Base-by-base conservation (phyloP, 2,888 invertebrate species). In the Rhagium mordax region DNA sequence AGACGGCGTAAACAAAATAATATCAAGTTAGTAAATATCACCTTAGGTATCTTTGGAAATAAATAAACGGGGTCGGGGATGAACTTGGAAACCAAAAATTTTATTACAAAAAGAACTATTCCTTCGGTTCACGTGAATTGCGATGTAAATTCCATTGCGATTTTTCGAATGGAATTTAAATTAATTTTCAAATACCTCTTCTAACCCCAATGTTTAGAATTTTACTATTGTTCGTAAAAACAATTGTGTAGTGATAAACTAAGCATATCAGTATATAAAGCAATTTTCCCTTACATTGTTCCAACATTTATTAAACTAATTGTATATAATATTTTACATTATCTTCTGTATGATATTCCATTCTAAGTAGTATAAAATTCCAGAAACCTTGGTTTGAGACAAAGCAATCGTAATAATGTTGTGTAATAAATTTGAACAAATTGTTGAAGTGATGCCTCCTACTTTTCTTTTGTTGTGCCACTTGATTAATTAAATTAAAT, bases 1-100 rank as follows among this genome's bases (percentile, higher is more conserved):
- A 33, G 60, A 18, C 27, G 47, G 20, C 60, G 60, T 61, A 61
- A 33, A 61, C 20, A 61, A 33, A 61, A 61, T 61, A 61, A 61
- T 61, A 61, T 61, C 41, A 61, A 41, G 60, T 61, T 61, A 33
- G 18, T 20, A 41, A 16, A 41, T 61, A 20, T 33, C 16, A 10
- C 60, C 20, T 61, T 16, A 61, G 29, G 60, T 47, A 13, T 61
- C 29, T 60, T 60, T 60, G 33, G 29, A 60, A 33, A 60, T 60
- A 60, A 60, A 60, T 55, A 55, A 55, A 21, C 24, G 21, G 55
- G 16, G 20, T 55, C 3, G 55, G 13, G 24, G 24, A 55, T 49
- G 16, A 16, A 18, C 49, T 47, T 24, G 33, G 13, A 3, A 33
- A 33, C 13, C 33, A 3, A 33, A 33, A 33, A 33, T 33, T 33